Evolutionary conservation across 2,888 invertebrate genomes (phyloP).

Genomic region (Conops quadrifasciatus): DNA sequence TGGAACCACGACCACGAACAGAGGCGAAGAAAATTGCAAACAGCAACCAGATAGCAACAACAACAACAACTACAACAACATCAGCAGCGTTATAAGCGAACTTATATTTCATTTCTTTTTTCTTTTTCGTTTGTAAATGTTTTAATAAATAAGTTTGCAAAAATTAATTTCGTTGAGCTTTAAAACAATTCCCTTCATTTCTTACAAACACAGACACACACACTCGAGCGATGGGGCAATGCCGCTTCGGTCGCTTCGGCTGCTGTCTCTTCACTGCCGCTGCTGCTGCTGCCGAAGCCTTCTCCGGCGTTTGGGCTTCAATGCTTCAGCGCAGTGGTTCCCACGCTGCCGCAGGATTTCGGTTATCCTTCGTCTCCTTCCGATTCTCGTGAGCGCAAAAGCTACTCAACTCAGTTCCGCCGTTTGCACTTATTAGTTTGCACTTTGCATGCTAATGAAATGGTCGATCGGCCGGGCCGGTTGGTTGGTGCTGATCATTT

Average conservation of each 20-base stretch:
- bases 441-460: conserved; percentile 61
- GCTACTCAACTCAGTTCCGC: conserved; percentile 16
- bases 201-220: not conserved
- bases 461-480: conserved; percentile 8
- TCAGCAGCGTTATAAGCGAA: not conserved
- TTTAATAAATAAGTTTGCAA: conserved; percentile 24
- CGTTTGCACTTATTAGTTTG: conserved; percentile 57
- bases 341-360: conserved; percentile 52
- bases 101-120: conserved; percentile 9
- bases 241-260: not conserved
- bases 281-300: conserved; percentile 25
- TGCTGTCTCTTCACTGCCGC: not conserved
- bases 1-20: not conserved
- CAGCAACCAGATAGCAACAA: conserved; percentile 3
- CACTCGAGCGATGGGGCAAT: not conserved
- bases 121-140: not conserved
- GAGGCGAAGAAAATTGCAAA: conserved; percentile 4
- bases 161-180: conserved; percentile 13
- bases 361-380: conserved; percentile 31
- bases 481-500: not conserved
- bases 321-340: conserved; percentile 42
- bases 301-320: not conserved
- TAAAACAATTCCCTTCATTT: conserved; percentile 1
- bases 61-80: conserved; percentile 11
- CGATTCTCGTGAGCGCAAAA: not conserved